phyloP scores from a whole-genome alignment of 2,888 invertebrate species.

The Plebejus anna region DNA sequence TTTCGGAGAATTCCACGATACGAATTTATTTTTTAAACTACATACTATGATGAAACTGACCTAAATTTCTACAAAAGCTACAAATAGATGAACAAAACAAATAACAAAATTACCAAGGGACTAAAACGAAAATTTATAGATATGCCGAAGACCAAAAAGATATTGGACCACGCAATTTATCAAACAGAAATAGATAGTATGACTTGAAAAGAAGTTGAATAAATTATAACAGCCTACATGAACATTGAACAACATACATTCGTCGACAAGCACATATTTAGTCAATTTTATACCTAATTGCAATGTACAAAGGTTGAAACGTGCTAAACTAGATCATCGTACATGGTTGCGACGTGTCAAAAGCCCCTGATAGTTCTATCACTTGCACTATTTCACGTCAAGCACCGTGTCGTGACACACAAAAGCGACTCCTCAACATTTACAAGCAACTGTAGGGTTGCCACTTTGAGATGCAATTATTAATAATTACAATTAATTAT shows the following conservation, averaged over 20 bases:
- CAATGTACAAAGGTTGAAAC: background rate
- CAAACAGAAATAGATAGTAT: background rate
- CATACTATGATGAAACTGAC: background rate
- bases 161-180: background rate
- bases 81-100: background rate
- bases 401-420: constrained; percentile 24
- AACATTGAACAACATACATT: background rate
- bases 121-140: background rate
- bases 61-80: background rate
- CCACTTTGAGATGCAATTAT: background rate
- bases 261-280: background rate
- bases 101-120: background rate
- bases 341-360: constrained; percentile 21
- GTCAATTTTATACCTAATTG: background rate
- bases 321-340: background rate
- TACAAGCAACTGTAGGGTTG: constrained; percentile 16
- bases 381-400: constrained; percentile 29
- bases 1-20: background rate
- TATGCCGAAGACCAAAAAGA: background rate
- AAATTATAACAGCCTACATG: constrained; percentile 4
- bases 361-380: constrained; percentile 19
- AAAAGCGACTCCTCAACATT: constrained; percentile 18
- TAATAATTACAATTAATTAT: background rate
- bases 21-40: background rate
- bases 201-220: background rate